phyloP scores from a whole-genome alignment of 1,140 invertebrate species.

The Lepidurus apus region DNA sequence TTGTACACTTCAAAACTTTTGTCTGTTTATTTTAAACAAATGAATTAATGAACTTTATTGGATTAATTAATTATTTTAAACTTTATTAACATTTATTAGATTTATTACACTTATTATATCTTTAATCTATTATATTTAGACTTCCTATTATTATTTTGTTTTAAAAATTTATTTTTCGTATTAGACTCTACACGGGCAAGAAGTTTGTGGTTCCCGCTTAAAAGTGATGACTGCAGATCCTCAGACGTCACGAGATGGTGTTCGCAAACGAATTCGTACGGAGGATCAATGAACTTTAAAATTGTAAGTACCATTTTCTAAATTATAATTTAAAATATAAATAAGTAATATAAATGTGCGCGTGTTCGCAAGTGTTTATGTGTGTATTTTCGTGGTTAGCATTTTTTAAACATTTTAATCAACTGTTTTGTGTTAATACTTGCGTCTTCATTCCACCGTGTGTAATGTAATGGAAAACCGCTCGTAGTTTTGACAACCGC shows the following conservation, averaged over 20 bases:
- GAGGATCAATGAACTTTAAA: conserved; percentile 28
- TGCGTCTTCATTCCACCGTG: background rate
- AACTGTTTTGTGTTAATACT: background rate
- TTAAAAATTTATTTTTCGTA: too few species aligned
- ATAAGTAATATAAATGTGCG: background rate
- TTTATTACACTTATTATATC: background rate
- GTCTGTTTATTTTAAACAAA: background rate
- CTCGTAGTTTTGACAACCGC: conserved; percentile 1
- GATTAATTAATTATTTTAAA: background rate
- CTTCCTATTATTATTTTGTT: background rate
- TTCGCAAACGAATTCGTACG: conserved; percentile 34
- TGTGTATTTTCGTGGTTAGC: background rate
- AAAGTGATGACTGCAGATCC: conserved; percentile 89
- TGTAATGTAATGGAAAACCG: background rate
- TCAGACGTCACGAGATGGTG: conserved; percentile 31
- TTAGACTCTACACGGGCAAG: conserved; percentile 69
- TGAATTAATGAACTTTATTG: background rate
- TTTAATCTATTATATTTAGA: conserved; percentile 22
- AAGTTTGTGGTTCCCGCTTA: conserved; percentile 70
- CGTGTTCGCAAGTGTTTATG: background rate
- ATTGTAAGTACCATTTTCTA: background rate
- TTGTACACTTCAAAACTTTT: conserved; percentile 45
- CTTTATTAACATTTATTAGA: conserved; percentile 7
- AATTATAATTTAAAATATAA: background rate
- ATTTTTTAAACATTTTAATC: too few species aligned